Base-by-base conservation (phyloP, 2,888 invertebrate species). In the Timema cristinae region DNA sequence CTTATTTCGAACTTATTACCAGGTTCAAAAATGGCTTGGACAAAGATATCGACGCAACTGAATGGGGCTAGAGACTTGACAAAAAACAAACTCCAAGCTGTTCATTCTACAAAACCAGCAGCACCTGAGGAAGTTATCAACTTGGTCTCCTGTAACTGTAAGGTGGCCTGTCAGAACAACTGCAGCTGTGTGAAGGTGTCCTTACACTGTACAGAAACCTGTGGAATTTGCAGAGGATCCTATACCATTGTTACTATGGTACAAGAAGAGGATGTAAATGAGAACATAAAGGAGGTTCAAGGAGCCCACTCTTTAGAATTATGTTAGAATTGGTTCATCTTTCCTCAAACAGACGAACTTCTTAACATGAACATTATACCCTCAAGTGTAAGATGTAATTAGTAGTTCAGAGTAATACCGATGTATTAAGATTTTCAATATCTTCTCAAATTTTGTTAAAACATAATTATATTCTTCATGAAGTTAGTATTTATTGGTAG, bases 101-200 rank as follows among this genome's bases (percentile, higher is more conserved):
- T 59, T 5, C 13, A 59, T 59, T 59, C 9, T 59, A 59, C 9
- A 59, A 59, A 59, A n/a, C 59, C 59, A 59, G 15, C 59, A 59
- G 59, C n/a, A 5, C 59, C 1, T 59, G 59, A 59, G 15, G 59
- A 59, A 59, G 59, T 59, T 59, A 59, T 59, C 59, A 59, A 7
- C 15, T 59, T 59, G n/a, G 59, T 59, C 59, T 59, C 59, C 59
- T n/a, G 6, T 59, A 59, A n/a, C 59, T 59, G 59, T 32, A 59
- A 59, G 1, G 59, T n/a, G 59, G 0, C 13, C 59, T 59, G 15
- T 13, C 15, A n/a, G 59, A 59, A 59, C 4, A 15, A 56, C n/a
- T n/a, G n/a, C 15, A 59, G 54, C 54, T 59, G 59, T 59, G 59
- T n/a, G 59, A 59, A 59, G 59, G n/a, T 32, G 32, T 59, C 59